These are phyloP conservation scores for Periophthalmus modestus DNA, from an alignment of 2,113 vertebrate species.

Conservation along the genomic window DNA sequence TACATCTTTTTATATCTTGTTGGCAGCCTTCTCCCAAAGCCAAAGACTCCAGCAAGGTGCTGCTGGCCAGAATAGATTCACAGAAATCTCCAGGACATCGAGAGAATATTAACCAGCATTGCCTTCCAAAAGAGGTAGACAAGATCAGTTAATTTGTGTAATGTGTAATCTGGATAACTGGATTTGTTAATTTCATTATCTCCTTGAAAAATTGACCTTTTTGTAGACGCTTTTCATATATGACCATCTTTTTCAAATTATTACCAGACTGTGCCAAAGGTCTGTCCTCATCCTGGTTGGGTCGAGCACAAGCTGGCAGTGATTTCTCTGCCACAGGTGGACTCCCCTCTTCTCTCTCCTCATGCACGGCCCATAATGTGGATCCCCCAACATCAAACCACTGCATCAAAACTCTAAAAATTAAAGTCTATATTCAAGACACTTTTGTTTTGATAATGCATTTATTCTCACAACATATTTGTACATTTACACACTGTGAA, in stretches of 20 bases:
- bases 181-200: neutral
- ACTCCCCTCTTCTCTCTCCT: constrained; percentile 47
- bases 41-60: neutral
- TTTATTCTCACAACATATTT: constrained; percentile 91
- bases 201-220: neutral
- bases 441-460: constrained; percentile 69
- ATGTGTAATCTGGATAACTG: neutral
- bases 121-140: neutral
- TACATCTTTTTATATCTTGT: neutral
- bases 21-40: neutral
- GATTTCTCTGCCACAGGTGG: constrained; percentile 73
- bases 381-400: constrained; percentile 11
- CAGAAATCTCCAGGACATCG: neutral
- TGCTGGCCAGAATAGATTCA: neutral
- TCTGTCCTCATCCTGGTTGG: constrained; percentile 23
- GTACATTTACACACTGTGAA: constrained; percentile 87
- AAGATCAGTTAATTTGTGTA: neutral
- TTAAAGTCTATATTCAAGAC: constrained; percentile 38
- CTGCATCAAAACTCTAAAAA: constrained; percentile 10
- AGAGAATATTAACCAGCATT: neutral
- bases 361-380: neutral
- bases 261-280: constrained; percentile 73
- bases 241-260: constrained; percentile 24
- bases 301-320: constrained; percentile 71
- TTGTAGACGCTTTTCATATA: neutral